Conservation (phyloP, 2,888 invertebrate genomes). For the Leptopilina myrica region DNA sequence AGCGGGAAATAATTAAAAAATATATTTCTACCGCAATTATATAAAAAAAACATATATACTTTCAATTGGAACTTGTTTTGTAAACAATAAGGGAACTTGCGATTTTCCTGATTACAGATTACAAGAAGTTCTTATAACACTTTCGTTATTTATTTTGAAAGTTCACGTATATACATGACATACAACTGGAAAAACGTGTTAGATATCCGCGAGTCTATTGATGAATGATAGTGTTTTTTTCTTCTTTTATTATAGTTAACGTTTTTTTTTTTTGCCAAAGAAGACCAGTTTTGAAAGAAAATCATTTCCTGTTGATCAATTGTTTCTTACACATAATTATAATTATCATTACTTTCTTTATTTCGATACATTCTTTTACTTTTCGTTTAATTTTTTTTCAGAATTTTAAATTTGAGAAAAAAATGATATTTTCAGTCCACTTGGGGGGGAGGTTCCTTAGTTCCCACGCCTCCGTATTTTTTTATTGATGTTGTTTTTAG, state of each 20-base stretch:
- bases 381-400: no score
- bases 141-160: conserved; percentile 37
- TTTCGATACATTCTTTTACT: no score
- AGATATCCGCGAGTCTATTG: not conserved
- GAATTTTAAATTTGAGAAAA: no score
- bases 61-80: not conserved
- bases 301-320: no score
- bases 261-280: not conserved
- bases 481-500: not conserved
- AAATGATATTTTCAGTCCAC: no score
- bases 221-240: not conserved
- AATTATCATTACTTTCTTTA: no score
- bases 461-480: not conserved
- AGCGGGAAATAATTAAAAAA: not conserved
- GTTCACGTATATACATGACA: not conserved
- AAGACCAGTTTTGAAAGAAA: not conserved
- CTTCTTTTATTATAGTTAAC: not conserved
- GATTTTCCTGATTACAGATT: not conserved
- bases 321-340: no score
- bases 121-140: conserved; percentile 12
- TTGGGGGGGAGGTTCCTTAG: no score
- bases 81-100: not conserved
- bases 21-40: not conserved
- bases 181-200: conserved; percentile 19
- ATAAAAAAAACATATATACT: not conserved